Conservation (phyloP, 1,140 invertebrate genomes). For the Ceratina calcarata region DNA sequence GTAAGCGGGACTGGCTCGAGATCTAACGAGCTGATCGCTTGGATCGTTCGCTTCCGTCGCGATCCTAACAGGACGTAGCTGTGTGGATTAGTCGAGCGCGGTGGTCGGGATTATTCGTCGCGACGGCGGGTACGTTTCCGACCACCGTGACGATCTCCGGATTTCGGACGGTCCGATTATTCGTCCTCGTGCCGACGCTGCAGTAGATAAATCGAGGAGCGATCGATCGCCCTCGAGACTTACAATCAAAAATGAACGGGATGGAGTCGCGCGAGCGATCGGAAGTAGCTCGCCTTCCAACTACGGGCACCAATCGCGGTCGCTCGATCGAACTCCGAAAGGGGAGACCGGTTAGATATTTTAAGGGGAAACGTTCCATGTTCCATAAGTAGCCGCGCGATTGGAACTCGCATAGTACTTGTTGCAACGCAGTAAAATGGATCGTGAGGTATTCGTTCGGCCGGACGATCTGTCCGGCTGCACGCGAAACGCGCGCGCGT, state of each 20-base stretch:
- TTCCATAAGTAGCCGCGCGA: constrained; percentile 52
- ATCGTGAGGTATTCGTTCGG: constrained; percentile 50
- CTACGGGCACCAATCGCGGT: constrained; percentile 17
- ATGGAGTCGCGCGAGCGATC: background rate
- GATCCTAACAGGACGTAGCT: constrained; percentile 8
- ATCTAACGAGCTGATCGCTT: constrained; percentile 21
- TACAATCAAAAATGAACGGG: constrained; percentile 62
- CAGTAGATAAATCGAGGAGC: background rate
- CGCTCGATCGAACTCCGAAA: constrained; percentile 16
- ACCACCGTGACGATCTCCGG: background rate
- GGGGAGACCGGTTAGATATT: constrained; percentile 10
- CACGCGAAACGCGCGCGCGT: constrained; percentile 4
- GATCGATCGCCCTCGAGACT: constrained; percentile 46
- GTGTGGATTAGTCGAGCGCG: background rate
- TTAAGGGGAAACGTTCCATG: constrained; percentile 33
- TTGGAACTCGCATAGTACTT: constrained; percentile 40
- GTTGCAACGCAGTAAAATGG: constrained; percentile 51
- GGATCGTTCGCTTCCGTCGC: constrained; percentile 22
- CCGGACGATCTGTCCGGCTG: background rate
- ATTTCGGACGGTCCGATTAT: constrained; percentile 5
- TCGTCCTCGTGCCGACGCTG: constrained; percentile 25
- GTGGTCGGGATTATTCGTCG: background rate
- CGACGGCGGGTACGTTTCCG: background rate
- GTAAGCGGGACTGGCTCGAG: constrained; percentile 50
- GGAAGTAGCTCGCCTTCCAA: background rate